Base-by-base conservation (phyloP, 2,113 vertebrate species). In the Muntiacus muntjak region DNA sequence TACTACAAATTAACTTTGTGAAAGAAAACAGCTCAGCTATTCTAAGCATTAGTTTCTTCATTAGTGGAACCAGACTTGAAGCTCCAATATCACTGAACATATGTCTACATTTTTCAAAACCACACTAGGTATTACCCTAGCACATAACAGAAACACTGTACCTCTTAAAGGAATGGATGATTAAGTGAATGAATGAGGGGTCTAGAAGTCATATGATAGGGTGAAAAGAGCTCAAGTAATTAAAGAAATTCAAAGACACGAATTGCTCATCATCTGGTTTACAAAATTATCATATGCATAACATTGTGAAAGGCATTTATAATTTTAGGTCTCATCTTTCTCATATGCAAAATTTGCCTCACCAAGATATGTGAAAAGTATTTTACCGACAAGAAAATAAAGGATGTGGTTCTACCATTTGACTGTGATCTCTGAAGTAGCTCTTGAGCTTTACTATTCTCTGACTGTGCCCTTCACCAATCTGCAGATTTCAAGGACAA, bases 21-120 rank as follows among this genome's bases (percentile, higher is more conserved):
- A 67, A 82, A 76, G 40, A 89, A 84, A 93, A 47, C 2, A 93
- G 25, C 3, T n/a, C 33, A 85, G 47, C 71, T 60, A 60, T 54
- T 90, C 28, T 86, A 96, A 91, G 12, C 33, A 12, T 85, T 50
- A 57, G 54, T 93, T 96, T 96, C 82, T 50, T 97, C 40, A 62
- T 81, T 55, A 57, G 10, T 95, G 83, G 91, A 97, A 55, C 14
- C 16, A 94, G 15, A 64, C 30, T 54, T 78, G 58, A 84, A 91
- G 5, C 7, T 87, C 11, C 7, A 62, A 45, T 5, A 8, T 55
- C 64, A 55, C 2, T 89, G 13, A 58, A 87, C 45, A 14, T 13
- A 15, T 43, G 58, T 60, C 6, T n/a, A 33, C 12, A 2, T 57
- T 89, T 62, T 78, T 71, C 30, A 76, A 88, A 92, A 78, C 36